Conservation (phyloP, 2,888 invertebrate genomes). For the Aphidius colemani region DNA sequence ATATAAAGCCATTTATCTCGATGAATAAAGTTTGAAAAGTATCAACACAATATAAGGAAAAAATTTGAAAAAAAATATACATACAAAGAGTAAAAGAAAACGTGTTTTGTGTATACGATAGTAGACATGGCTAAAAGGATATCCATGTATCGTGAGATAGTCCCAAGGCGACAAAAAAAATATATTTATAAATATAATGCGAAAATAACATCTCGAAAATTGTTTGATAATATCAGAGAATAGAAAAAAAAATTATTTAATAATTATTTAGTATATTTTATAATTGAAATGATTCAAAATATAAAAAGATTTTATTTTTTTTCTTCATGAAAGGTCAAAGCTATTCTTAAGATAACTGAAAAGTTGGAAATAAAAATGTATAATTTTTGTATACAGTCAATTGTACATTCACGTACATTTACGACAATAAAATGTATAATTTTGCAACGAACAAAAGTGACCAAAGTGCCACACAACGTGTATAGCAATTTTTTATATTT, state of each 20-base stretch:
- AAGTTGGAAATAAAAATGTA: no score
- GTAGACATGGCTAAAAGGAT: constrained; percentile 45
- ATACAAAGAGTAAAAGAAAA: constrained; percentile 21
- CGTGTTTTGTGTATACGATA: constrained; percentile 29
- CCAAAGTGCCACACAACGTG: constrained; percentile 20
- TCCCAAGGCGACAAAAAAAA: constrained; percentile 34
- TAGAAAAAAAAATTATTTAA: no score
- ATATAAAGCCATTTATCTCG: neutral
- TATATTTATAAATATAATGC: constrained; percentile 23
- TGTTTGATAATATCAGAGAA: no score
- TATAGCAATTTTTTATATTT: neutral
- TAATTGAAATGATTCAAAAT: no score
- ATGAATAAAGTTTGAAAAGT: neutral
- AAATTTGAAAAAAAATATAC: constrained; percentile 11
- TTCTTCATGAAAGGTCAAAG: no score
- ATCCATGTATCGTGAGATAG: constrained; percentile 45
- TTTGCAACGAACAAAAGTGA: constrained; percentile 20
- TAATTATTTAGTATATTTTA: no score
- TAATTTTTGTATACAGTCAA: neutral
- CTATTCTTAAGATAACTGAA: no score
- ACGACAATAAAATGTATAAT: neutral
- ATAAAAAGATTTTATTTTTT: no score
- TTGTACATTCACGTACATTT: neutral
- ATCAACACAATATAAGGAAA: neutral
- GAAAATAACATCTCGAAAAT: neutral